A percentile compares a stretch with the other conserved stretches of the same genome.
Conservation (phyloP, 2,797 vertebrate genomes). For the Cynopterus sphinx region DNA sequence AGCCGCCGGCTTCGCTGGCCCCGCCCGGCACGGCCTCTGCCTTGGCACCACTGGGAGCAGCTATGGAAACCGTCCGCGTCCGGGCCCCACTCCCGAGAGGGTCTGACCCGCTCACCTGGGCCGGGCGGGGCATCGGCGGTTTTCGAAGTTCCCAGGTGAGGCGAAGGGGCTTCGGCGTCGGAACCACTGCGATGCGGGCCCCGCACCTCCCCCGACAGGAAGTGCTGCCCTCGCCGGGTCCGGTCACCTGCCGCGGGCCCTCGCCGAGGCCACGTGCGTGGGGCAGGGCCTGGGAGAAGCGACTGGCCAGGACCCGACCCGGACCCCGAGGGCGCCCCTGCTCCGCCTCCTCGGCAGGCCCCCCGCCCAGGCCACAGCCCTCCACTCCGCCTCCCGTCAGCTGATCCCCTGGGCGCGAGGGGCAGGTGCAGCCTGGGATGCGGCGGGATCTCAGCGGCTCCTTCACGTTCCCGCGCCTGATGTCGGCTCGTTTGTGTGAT, state of each 20-base stretch:
- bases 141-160: background rate
- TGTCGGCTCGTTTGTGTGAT: conserved; percentile 88
- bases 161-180: background rate
- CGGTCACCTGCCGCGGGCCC: conserved; percentile 26
- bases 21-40: background rate
- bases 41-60: background rate
- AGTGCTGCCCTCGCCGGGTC: conserved; percentile 43
- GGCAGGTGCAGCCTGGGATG: conserved; percentile 83
- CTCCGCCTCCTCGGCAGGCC: conserved; percentile 54
- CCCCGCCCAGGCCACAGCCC: too few species aligned
- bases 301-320: too few species aligned
- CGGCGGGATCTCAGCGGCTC: conserved; percentile 81
- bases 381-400: conserved; percentile 77
- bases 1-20: too few species aligned
- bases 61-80: background rate
- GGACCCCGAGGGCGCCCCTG: too few species aligned
- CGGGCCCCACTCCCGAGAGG: background rate
- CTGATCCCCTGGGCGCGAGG: conserved; percentile 83
- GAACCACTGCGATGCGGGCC: background rate
- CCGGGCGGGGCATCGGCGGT: background rate
- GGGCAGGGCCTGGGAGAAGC: too few species aligned
- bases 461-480: conserved; percentile 78
- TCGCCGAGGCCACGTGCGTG: too few species aligned
- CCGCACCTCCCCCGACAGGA: background rate
- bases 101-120: background rate